Conservation (phyloP, 2,888 invertebrate genomes). For the Glyphotaelius pellucidus region DNA sequence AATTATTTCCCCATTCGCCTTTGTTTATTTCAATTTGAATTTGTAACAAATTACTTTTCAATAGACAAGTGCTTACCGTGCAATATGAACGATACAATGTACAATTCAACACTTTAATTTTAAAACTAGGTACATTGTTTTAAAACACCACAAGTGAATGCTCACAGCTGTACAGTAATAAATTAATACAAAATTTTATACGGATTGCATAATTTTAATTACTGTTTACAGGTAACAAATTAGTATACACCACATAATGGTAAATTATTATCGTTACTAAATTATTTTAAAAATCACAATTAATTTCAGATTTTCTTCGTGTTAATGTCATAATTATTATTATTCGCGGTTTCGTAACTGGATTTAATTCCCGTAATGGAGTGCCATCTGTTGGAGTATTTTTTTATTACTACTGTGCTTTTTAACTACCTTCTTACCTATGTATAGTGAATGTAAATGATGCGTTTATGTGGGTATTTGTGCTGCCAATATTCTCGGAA, state of each 20-base stretch:
- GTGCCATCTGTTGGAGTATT: conserved; percentile 16
- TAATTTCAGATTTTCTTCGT: neutral
- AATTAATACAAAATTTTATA: neutral
- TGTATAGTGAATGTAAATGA: neutral
- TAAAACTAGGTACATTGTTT: neutral
- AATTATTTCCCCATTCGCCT: neutral
- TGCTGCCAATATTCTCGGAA: neutral
- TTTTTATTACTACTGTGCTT: neutral
- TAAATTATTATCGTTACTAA: neutral
- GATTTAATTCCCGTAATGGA: conserved; percentile 10
- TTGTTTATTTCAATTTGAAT: neutral
- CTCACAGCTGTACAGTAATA: neutral
- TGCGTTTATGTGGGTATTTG: neutral
- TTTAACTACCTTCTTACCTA: neutral
- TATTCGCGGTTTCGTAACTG: conserved; percentile 35
- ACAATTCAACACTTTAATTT: neutral
- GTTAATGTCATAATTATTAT: conserved; percentile 6
- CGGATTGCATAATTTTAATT: neutral
- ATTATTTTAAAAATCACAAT: neutral
- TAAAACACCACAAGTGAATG: neutral
- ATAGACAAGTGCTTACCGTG: neutral
- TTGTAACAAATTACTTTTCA: neutral
- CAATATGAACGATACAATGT: neutral
- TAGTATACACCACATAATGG: neutral
- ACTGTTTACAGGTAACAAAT: conserved; percentile 2